phyloP scores from a whole-genome alignment of 2,797 vertebrate genomes.

The Leucoraja ocellata region DNA sequence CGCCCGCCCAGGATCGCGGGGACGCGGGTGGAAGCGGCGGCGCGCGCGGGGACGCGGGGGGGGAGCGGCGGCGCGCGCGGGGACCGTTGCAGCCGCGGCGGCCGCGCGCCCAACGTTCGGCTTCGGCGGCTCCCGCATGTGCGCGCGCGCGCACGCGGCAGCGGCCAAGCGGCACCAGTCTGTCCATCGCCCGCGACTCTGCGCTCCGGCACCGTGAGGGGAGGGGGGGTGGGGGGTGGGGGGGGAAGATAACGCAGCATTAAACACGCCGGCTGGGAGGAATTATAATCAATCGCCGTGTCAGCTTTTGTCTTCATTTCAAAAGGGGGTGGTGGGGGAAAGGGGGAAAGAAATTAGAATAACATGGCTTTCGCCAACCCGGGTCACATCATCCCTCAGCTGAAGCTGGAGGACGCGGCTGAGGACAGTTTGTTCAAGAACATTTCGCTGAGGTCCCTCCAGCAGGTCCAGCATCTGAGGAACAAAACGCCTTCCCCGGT shows the following conservation, averaged over 20 bases:
- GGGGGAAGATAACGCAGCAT: not conserved
- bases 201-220: not conserved
- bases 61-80: not conserved
- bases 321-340: too few species aligned
- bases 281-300: too few species aligned
- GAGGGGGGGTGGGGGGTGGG: not conserved
- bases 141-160: not conserved
- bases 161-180: not conserved
- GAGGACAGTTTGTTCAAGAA: conserved; percentile 49
- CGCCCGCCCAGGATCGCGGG: not conserved
- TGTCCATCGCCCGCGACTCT: too few species aligned
- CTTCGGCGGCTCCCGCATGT: not conserved
- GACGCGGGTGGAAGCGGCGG: not conserved
- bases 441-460: conserved; percentile 46
- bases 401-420: conserved; percentile 50
- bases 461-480: conserved; percentile 46
- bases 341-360: not conserved
- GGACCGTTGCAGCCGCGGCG: not conserved
- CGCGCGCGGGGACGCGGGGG: not conserved
- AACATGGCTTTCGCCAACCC: conserved; percentile 50
- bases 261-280: too few species aligned
- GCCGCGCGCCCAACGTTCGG: not conserved
- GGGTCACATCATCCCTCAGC: conserved; percentile 50
- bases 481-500: conserved; percentile 45
- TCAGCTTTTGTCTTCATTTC: not conserved